Conservation (phyloP, 2,888 invertebrate species). For the Netelia melanura region DNA sequence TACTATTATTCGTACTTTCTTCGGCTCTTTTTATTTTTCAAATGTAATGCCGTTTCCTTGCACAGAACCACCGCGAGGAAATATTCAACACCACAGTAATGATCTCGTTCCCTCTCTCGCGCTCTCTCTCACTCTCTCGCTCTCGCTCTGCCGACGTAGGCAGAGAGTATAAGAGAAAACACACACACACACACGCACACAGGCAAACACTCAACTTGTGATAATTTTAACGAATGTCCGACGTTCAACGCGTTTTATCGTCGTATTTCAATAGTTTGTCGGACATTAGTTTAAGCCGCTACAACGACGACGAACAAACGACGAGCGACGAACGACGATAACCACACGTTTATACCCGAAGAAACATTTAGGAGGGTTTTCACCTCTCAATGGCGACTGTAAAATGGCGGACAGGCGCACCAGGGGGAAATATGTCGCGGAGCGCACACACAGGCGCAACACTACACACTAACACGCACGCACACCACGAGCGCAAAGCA, state of each 20-base stretch:
- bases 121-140: conserved; percentile 14
- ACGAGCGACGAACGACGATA: conserved; percentile 23
- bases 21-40: conserved; percentile 21
- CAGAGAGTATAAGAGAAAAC: conserved; percentile 32
- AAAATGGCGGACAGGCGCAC: conserved; percentile 91
- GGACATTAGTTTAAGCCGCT: conserved; percentile 74
- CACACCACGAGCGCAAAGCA: conserved; percentile 11
- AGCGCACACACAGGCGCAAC: not conserved
- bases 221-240: conserved; percentile 22
- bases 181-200: conserved; percentile 45
- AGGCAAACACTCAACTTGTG: conserved; percentile 26
- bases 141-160: conserved; percentile 35
- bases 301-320: not conserved
- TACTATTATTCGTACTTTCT: not conserved
- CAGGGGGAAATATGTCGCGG: conserved; percentile 62
- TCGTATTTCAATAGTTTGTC: conserved; percentile 46
- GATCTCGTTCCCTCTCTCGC: conserved; percentile 40
- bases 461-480: conserved; percentile 32
- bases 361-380: conserved; percentile 90
- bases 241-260: conserved; percentile 35
- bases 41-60: conserved; percentile 38
- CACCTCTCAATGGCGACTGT: conserved; percentile 96
- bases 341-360: conserved; percentile 51
- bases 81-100: conserved; percentile 43
- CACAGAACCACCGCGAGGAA: conserved; percentile 5